Percentiles rank a stretch among this genome's conserved stretches.
Conservation (phyloP, 2,797 vertebrate genomes). For the Kryptopterus vitreolus region DNA sequence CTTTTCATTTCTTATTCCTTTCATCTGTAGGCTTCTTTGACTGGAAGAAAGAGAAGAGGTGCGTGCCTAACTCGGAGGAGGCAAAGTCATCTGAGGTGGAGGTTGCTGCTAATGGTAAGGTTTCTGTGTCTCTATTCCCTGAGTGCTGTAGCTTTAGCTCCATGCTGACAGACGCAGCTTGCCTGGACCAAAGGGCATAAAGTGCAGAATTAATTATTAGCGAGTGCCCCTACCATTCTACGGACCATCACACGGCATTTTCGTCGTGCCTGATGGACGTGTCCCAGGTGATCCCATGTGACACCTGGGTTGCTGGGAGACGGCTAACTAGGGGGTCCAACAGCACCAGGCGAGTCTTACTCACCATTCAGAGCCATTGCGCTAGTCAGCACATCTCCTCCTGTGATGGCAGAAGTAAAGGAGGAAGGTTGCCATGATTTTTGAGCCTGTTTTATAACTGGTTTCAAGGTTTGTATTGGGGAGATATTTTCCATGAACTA, state of each 20-base stretch:
- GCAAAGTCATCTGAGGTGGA: slow-evolving; percentile 66
- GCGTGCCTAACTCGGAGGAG: slow-evolving; percentile 73
- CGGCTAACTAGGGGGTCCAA: slow-evolving; percentile 53
- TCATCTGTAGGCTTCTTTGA: slow-evolving; percentile 71
- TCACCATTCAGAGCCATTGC: slow-evolving; percentile 66
- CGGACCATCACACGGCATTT: slow-evolving; percentile 69
- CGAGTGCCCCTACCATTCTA: slow-evolving; percentile 70
- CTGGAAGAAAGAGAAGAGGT: slow-evolving; percentile 74
- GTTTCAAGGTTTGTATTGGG: not conserved
- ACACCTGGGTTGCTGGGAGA: slow-evolving; percentile 70
- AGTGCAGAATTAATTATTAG: slow-evolving; percentile 78
- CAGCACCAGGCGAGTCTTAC: slow-evolving; percentile 61
- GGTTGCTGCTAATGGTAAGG: slow-evolving; percentile 67
- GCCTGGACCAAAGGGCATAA: slow-evolving; percentile 58
- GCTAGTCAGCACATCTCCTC: slow-evolving; percentile 58
- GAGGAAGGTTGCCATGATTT: slow-evolving; percentile 68
- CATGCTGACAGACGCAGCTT: slow-evolving; percentile 66
- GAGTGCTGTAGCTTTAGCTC: slow-evolving; percentile 50
- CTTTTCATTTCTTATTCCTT: not conserved
- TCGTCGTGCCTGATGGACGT: slow-evolving; percentile 50
- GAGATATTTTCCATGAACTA: slow-evolving; percentile 12
- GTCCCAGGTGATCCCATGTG: slow-evolving; percentile 40
- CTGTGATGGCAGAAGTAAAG: slow-evolving; percentile 66
- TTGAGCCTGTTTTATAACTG: slow-evolving; percentile 23
- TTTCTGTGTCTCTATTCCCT: slow-evolving; percentile 51